These are phyloP conservation scores for Acheta domesticus DNA, from an alignment of 2,888 invertebrate species.

Conservation along the genomic window DNA sequence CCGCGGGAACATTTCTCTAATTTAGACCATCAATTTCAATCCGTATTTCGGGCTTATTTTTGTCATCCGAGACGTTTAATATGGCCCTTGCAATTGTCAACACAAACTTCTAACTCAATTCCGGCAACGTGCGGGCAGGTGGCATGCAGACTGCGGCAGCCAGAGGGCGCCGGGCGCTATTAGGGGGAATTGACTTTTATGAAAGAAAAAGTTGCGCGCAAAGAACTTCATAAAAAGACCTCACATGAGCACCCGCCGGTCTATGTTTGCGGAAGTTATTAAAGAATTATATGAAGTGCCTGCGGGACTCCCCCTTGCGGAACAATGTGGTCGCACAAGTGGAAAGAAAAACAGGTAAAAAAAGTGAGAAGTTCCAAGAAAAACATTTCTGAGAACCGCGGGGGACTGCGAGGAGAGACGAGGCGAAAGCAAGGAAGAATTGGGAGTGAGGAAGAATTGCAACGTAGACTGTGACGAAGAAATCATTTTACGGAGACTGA, in stretches of 20 bases:
- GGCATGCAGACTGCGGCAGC: neutral
- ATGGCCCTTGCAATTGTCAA: neutral
- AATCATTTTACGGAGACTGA: too few species aligned
- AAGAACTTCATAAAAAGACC: neutral
- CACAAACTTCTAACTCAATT: neutral
- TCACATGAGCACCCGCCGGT: neutral
- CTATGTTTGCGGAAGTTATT: neutral
- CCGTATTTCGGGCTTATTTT: neutral
- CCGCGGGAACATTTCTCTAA: neutral
- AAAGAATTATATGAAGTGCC: neutral
- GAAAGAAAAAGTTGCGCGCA: neutral
- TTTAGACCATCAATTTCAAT: neutral
- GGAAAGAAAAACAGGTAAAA: too few species aligned
- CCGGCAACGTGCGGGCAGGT: neutral
- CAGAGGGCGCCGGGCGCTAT: neutral
- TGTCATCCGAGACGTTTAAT: neutral
- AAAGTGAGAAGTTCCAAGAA: too few species aligned
- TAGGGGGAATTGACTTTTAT: neutral
- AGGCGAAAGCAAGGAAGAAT: neutral
- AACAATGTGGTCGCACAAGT: too few species aligned
- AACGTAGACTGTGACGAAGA: too few species aligned
- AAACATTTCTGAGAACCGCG: too few species aligned
- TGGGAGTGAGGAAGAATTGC: neutral
- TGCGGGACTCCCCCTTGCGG: neutral
- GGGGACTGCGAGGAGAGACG: neutral